Evolutionary conservation across 2,888 invertebrate genomes (phyloP), one percentile per base, ranked within the genome.

Genomic region (Crossocerus cetratus): DNA sequence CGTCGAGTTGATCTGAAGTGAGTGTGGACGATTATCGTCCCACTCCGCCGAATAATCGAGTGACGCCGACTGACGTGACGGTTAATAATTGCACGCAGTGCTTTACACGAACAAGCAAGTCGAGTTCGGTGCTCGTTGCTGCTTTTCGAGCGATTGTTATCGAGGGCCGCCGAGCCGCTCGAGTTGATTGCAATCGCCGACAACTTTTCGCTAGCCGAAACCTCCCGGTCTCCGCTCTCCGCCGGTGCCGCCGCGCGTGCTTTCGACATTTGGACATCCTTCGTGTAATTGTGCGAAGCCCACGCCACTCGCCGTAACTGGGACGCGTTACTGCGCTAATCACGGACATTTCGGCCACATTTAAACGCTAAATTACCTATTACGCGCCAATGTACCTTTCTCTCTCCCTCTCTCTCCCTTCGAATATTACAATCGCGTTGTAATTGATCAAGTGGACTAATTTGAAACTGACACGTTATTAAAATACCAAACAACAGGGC

Each of bases 321-420:
- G 63, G 63, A 72, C 56, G 69, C 72, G 69, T 78, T 74, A 74
- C 65, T 67, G 69, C 62, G 53, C 72, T 78, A 81, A 80, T 80
- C 72, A 75, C 56, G 62, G 72, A 65, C 61, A 67, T 62, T 77
- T 70, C 75, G 58, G 77, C 77, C 72, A 55, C 81, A 78, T 66
- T 72, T 72, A 72, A 76, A 66, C 75, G 56, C 65, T 68, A 65
- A 76, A 76, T 75, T 68, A 77, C 68, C 75, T 72, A 74, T 80
- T 80, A 80, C 67, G 58, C 61, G 53, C 54, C 55, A 66, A 74
- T 75, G 68, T n/a, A n/a, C n/a, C n/a, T n/a, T n/a, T n/a, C n/a
- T n/a, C n/a, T n/a, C n/a, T n/a, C n/a, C n/a, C n/a, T n/a, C n/a
- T n/a, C 58, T 61, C 65, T 68, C 49, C 61, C 55, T 62, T 57